Percentiles rank a stretch among this genome's conserved stretches.
Conservation (phyloP, 2,888 invertebrate genomes). For the Dicyrtoma fusca region DNA sequence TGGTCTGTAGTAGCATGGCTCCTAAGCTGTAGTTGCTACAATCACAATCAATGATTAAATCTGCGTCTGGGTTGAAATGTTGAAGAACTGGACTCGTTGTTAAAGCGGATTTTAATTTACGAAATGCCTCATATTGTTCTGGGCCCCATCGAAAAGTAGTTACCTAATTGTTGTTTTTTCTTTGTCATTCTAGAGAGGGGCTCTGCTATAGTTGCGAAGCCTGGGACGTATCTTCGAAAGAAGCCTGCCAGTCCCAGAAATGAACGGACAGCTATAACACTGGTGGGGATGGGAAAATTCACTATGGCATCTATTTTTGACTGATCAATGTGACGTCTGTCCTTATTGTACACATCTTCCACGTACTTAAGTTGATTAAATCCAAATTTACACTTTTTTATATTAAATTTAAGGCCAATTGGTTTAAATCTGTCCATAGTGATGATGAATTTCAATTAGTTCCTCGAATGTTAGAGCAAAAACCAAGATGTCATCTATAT, state of each 20-base stretch:
- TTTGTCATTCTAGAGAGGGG: conserved; percentile 18
- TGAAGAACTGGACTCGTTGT: conserved; percentile 17
- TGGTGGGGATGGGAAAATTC: conserved; percentile 36
- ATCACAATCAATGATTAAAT: conserved; percentile 8
- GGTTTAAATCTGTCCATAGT: conserved; percentile 7
- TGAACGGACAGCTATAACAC: conserved; percentile 33
- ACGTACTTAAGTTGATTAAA: not conserved
- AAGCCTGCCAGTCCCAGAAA: conserved; percentile 45
- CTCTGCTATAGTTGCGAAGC: conserved; percentile 15
- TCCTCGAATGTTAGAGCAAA: conserved; percentile 56
- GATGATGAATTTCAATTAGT: conserved; percentile 52
- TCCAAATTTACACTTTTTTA: conserved; percentile 35
- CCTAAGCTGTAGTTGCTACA: conserved; percentile 10
- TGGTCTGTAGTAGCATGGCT: conserved; percentile 3
- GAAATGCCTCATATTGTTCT: conserved; percentile 21
- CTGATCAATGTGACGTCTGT: conserved; percentile 28
- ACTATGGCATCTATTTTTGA: conserved; percentile 38
- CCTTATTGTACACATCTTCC: conserved; percentile 15
- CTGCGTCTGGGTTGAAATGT: not conserved
- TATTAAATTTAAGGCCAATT: conserved; percentile 29
- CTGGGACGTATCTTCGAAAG: conserved; percentile 36
- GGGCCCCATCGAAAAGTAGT: conserved; percentile 11
- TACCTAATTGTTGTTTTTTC: conserved; percentile 3
- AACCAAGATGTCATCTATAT: conserved; percentile 18
- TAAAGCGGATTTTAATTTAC: conserved; percentile 20